Conservation (phyloP, 2,113 vertebrate species). For the Bolborhynchus lineola region DNA sequence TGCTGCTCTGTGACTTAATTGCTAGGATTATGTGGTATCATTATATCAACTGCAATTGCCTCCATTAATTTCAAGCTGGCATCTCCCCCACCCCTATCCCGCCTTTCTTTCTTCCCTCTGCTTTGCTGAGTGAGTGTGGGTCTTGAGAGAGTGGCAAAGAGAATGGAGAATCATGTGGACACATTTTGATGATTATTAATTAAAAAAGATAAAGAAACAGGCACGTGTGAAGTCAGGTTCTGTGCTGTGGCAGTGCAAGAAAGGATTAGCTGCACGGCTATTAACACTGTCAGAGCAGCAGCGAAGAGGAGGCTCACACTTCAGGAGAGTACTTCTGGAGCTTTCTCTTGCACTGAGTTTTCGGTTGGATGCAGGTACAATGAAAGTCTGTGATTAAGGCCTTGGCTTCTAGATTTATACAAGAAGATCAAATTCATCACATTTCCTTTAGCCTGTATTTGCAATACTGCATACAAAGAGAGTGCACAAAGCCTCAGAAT, state of each 20-base stretch:
- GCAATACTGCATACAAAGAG: background rate
- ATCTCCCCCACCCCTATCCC: background rate
- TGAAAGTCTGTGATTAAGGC: background rate
- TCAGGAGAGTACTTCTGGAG: background rate
- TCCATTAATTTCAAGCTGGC: constrained; percentile 5
- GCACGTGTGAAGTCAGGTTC: background rate
- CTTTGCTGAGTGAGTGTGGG: background rate
- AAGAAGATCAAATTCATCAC: background rate
- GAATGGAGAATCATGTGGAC: background rate
- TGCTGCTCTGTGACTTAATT: constrained; percentile 43
- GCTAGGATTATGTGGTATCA: constrained; percentile 28
- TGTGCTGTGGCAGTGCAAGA: background rate
- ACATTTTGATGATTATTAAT: constrained; percentile 11
- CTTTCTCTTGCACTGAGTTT: background rate
- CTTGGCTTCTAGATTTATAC: background rate
- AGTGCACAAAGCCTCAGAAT: background rate
- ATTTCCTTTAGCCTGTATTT: background rate
- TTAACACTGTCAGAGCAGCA: background rate
- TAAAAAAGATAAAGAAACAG: constrained; percentile 39
- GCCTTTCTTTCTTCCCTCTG: background rate
- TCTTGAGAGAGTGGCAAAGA: background rate
- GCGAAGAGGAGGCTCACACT: background rate
- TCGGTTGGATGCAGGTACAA: background rate
- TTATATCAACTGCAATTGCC: constrained; percentile 37
- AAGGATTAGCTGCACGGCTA: background rate